phyloP scores from a whole-genome alignment of 2,888 invertebrate species.

The Nomada goodeniana region DNA sequence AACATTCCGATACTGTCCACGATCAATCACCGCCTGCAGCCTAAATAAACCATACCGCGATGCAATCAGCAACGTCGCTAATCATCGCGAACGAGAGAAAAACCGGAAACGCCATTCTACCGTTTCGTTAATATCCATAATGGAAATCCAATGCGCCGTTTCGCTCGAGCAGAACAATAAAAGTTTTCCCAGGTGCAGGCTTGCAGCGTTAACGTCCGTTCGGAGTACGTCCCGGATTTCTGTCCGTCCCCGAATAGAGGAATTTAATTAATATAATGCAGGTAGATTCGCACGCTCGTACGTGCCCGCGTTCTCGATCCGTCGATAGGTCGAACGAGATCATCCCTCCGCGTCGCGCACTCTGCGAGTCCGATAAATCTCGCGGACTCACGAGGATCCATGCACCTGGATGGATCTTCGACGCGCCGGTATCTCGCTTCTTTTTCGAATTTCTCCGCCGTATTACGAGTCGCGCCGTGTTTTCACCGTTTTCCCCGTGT shows the following conservation, averaged over 20 bases:
- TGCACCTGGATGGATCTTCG: slow-evolving; percentile 54
- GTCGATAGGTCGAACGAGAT: slow-evolving; percentile 28
- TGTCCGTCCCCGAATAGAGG: not conserved
- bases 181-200: not conserved
- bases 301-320: slow-evolving; percentile 14
- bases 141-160: slow-evolving; percentile 2
- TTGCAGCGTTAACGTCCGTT: not conserved
- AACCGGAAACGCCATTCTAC: not conserved
- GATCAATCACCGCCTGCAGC: too few relatives aligned
- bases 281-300: not conserved
- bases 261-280: slow-evolving; percentile 55
- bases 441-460: too few relatives aligned
- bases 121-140: slow-evolving; percentile 34
- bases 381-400: slow-evolving; percentile 27
- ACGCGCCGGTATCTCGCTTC: slow-evolving; percentile 10
- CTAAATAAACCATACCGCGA: too few relatives aligned
- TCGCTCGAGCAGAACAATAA: not conserved
- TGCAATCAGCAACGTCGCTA: not conserved
- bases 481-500: too few relatives aligned
- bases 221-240: not conserved
- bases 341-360: slow-evolving; percentile 9
- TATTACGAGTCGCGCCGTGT: too few relatives aligned
- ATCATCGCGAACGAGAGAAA: not conserved
- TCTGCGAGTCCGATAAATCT: slow-evolving; percentile 58
- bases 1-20: too few relatives aligned